Conservation (phyloP, 2,888 invertebrate species). For the Oscheius myriophilus region DNA sequence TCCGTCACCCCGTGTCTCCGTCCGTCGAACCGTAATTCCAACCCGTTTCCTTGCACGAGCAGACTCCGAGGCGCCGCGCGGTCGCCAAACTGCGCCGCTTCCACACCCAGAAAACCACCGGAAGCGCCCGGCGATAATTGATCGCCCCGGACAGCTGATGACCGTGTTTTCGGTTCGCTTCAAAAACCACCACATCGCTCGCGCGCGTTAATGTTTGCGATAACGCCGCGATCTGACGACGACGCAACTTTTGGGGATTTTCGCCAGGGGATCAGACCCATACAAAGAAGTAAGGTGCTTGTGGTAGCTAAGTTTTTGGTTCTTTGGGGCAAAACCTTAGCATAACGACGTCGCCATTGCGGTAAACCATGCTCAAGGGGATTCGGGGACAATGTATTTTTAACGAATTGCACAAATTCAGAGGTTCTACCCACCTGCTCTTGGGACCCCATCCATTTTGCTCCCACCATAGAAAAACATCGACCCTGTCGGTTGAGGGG, state of each 20-base stretch:
- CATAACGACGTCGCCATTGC: too few species aligned
- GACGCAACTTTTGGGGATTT: slow-evolving; percentile 2
- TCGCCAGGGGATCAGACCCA: not conserved
- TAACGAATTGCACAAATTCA: too few species aligned
- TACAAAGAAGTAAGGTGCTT: too few species aligned
- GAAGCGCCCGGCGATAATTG: slow-evolving; percentile 7
- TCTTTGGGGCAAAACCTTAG: too few species aligned
- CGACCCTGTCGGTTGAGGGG: too few species aligned
- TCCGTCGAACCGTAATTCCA: slow-evolving; percentile 17
- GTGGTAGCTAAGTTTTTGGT: too few species aligned
- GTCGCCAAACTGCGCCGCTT: slow-evolving; percentile 17
- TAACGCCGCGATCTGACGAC: not conserved
- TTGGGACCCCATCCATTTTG: too few species aligned
- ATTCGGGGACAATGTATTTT: too few species aligned
- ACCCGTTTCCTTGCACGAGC: slow-evolving; percentile 13
- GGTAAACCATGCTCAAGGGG: too few species aligned
- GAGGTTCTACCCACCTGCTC: too few species aligned
- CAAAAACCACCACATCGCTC: slow-evolving; percentile 3
- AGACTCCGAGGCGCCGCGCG: slow-evolving; percentile 20
- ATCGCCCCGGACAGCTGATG: slow-evolving; percentile 6
- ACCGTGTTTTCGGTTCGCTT: slow-evolving; percentile 7
- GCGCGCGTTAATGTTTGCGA: not conserved
- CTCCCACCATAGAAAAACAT: too few species aligned
- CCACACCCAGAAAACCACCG: slow-evolving; percentile 15
- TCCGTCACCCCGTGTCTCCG: slow-evolving; percentile 15